Conservation (phyloP, 2,888 invertebrate species). For the Colletes collaris region DNA sequence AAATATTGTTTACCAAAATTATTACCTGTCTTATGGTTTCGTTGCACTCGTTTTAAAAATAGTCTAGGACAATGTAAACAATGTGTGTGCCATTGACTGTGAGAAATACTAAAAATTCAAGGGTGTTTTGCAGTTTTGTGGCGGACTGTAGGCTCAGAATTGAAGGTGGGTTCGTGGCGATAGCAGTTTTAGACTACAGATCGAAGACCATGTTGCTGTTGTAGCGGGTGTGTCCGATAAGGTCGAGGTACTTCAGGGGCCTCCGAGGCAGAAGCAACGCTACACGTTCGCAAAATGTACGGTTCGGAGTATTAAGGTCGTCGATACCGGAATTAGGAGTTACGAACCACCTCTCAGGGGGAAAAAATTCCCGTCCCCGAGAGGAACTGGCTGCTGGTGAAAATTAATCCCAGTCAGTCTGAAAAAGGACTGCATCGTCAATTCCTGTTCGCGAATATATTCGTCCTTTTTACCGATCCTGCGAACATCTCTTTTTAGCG, state of each 20-base stretch:
- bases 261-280: too few species aligned
- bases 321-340: not conserved
- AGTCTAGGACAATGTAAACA: too few species aligned
- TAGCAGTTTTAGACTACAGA: not conserved
- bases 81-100: too few species aligned
- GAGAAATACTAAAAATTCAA: too few species aligned
- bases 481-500: not conserved
- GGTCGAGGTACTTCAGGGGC: too few species aligned
- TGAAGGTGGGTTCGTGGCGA: not conserved
- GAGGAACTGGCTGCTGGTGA: not conserved
- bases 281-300: conserved; percentile 3
- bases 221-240: too few species aligned
- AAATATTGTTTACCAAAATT: too few species aligned
- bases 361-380: conserved; percentile 18
- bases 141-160: too few species aligned
- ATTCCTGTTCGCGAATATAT: conserved; percentile 7
- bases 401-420: conserved; percentile 26
- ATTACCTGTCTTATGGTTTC: too few species aligned
- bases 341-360: conserved; percentile 1
- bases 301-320: not conserved
- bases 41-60: too few species aligned
- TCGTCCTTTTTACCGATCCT: not conserved
- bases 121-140: too few species aligned
- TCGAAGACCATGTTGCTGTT: too few species aligned
- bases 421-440: not conserved